A percentile compares a stretch with the other conserved stretches of the same genome.
Evolutionary conservation across 2,113 vertebrate species (phyloP).

Genomic region (Triplophysa siluroides): DNA sequence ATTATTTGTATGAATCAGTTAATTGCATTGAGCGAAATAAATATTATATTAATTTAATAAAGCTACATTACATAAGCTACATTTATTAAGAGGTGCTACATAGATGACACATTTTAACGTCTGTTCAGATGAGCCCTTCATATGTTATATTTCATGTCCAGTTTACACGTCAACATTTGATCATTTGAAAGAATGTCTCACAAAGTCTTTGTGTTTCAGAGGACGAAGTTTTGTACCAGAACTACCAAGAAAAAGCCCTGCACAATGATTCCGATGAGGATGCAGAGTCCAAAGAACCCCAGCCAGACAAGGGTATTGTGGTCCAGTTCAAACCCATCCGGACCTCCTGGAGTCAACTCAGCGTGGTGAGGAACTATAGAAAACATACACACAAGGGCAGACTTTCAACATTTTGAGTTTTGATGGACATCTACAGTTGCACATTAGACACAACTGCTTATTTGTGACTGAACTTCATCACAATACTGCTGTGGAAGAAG

Average conservation of each 20-base stretch:
- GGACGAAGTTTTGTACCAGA: constrained; percentile 93
- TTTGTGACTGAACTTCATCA: constrained; percentile 25
- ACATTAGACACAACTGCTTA: neutral
- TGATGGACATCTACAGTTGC: neutral
- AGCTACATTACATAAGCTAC: neutral
- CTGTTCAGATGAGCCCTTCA: neutral
- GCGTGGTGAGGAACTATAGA: constrained; percentile 76
- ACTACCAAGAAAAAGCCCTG: constrained; percentile 95
- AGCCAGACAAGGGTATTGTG: constrained; percentile 78
- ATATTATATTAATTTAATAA: neutral
- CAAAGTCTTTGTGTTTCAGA: constrained; percentile 70
- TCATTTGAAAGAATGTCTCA: too few relatives aligned
- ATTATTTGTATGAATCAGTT: neutral
- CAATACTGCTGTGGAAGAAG: constrained; percentile 39
- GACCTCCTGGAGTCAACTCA: constrained; percentile 93
- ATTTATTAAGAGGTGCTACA: neutral
- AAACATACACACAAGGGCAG: constrained; percentile 10
- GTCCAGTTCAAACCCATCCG: constrained; percentile 85
- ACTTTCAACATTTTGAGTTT: neutral
- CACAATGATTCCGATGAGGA: constrained; percentile 95
- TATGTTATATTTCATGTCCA: neutral
- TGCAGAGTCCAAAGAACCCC: constrained; percentile 76
- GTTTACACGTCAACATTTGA: neutral
- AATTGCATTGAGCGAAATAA: neutral
- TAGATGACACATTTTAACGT: neutral